phyloP scores from a whole-genome alignment of 2,888 invertebrate genomes.

The Bellardia pandia region DNA sequence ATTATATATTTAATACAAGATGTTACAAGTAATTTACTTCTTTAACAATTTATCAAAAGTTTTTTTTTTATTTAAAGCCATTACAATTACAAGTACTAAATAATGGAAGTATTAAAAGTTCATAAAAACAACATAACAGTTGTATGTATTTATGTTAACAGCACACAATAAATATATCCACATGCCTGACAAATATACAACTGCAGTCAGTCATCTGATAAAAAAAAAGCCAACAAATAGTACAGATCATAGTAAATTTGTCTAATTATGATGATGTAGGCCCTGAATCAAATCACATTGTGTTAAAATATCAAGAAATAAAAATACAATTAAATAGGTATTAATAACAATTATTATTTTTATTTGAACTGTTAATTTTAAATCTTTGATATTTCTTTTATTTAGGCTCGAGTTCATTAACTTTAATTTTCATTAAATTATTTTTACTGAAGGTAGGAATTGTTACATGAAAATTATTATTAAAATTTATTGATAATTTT shows the following conservation, averaged over 20 bases:
- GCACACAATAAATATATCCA: not conserved
- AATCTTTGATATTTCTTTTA: too few relatives aligned
- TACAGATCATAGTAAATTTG: conserved; percentile 18
- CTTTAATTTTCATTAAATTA: too few relatives aligned
- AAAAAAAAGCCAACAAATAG: conserved; percentile 11
- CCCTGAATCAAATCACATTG: conserved; percentile 31
- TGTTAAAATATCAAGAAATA: conserved; percentile 17
- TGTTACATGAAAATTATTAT: too few relatives aligned
- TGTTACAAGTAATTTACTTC: conserved; percentile 23
- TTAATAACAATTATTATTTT: too few relatives aligned
- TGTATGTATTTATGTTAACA: not conserved
- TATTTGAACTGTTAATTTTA: too few relatives aligned
- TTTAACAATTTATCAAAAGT: conserved; percentile 1
- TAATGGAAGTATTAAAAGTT: conserved; percentile 18
- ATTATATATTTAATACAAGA: not conserved
- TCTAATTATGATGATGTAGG: conserved; percentile 10
- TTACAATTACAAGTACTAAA: conserved; percentile 15
- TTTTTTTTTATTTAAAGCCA: conserved; percentile 5
- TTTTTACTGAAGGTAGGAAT: too few relatives aligned
- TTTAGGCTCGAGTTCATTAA: too few relatives aligned
- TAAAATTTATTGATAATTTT: too few relatives aligned
- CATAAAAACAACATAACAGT: not conserved
- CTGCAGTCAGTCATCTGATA: not conserved
- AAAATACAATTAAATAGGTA: not conserved
- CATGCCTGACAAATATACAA: not conserved